Base-by-base conservation (phyloP, 1,140 invertebrate genomes). In the Cydia amplana region DNA sequence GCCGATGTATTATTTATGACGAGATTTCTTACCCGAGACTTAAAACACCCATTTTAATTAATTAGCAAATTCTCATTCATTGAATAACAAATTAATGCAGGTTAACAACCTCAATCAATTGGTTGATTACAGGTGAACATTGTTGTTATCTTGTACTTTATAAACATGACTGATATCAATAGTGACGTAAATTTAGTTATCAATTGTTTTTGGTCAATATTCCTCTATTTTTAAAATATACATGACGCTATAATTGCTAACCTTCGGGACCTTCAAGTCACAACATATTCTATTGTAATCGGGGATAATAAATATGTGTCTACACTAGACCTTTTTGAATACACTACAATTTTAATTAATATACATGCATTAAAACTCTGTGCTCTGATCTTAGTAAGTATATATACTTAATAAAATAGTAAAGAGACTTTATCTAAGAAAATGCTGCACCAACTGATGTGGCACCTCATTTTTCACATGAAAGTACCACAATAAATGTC, bases 61-160 rank as follows among this genome's bases (percentile, higher is more conserved):
- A 67, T 32, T 36, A 67, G 28, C 10, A 64, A 64, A 28, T 64
- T n/a, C 12, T n/a, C 3, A 40, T 14, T 70, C 65, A 70, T 36
- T 36, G 14, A 70, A 32, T 43, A 70, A 36, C 32, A 18, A 36
- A 40, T 36, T 36, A 70, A 70, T 2, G n/a, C 14, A 36, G 65
- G 65, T 43, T 36, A 43, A 40, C 9, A 36, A 70, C 65, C 65
- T 70, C 18, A 70, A 16, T 36, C 28, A 70, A 40, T 36, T 18
- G 65, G 6, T 70, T 70, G 36, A 20, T 36, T 70, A 70, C 65
- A 70, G 65, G 32, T 70, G 32, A 70, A 10, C 23, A 65, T 32
- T 65, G 23, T 65, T 16, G 12, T 28, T 40, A 16, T n/a, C 14
- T 23, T 9, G 16, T n/a, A 36, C 28, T 0, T 64, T 20, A 28